phyloP scores from a whole-genome alignment of 2,113 vertebrate species.

The Hypanus sabinus region DNA sequence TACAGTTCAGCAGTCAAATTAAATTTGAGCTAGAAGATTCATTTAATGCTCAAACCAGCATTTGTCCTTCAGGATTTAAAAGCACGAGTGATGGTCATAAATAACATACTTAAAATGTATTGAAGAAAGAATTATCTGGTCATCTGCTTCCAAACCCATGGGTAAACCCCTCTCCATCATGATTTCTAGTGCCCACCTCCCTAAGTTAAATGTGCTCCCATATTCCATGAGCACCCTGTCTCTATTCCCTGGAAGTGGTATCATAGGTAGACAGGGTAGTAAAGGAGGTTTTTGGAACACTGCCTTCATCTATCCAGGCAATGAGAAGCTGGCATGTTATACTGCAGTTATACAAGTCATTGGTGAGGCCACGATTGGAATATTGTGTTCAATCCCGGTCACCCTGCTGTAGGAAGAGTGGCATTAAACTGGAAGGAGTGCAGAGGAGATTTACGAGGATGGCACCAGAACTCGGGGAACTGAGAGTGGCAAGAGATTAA shows the following conservation, averaged over 20 bases:
- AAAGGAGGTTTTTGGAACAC: not conserved
- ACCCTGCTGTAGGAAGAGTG: no score
- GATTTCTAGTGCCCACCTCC: not conserved
- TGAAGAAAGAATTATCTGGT: not conserved
- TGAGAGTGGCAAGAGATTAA: no score
- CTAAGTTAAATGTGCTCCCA: not conserved
- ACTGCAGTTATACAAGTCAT: no score
- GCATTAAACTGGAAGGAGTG: no score
- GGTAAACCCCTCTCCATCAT: not conserved
- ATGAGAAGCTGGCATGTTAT: no score
- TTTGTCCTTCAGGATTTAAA: constrained; percentile 10
- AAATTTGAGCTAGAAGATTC: constrained; percentile 13
- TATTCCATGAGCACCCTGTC: no score
- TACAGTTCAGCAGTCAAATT: constrained; percentile 17
- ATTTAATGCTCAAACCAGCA: not conserved
- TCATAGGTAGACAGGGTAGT: no score
- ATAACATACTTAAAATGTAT: not conserved
- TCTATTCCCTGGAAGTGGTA: no score
- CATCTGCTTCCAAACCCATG: not conserved
- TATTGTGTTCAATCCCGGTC: no score
- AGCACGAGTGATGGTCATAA: not conserved
- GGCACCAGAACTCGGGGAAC: no score
- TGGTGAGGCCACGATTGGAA: no score
- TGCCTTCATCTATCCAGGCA: not conserved
- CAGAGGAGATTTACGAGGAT: no score